These are phyloP conservation scores for Drosophila dunni DNA, from an alignment of 1,140 invertebrate species.

Conservation along the genomic window DNA sequence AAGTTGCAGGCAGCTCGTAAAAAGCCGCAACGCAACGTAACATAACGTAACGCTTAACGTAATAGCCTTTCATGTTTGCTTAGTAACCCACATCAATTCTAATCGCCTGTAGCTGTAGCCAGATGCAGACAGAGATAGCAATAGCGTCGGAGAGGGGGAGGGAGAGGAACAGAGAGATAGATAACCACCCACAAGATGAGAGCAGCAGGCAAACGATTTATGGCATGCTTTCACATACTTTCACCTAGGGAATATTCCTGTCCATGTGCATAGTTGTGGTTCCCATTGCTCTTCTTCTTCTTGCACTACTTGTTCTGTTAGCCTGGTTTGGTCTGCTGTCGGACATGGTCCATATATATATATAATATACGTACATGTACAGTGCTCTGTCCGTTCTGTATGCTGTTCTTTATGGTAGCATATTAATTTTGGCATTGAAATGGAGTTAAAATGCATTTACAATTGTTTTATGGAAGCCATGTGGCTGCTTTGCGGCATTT, in stretches of 20 bases:
- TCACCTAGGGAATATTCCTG: slow-evolving; percentile 80
- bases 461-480: slow-evolving; percentile 69
- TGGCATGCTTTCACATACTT: slow-evolving; percentile 83
- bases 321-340: background rate
- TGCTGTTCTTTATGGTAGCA: slow-evolving; percentile 66
- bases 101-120: slow-evolving; percentile 67
- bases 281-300: slow-evolving; percentile 33
- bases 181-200: slow-evolving; percentile 47
- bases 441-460: slow-evolving; percentile 69
- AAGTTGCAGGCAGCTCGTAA: slow-evolving; percentile 53
- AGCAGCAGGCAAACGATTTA: slow-evolving; percentile 72
- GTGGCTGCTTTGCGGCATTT: slow-evolving; percentile 58
- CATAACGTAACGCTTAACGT: slow-evolving; percentile 79
- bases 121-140: slow-evolving; percentile 8
- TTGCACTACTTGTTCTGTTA: slow-evolving; percentile 5
- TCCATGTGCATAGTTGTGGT: slow-evolving; percentile 61
- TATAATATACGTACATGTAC: slow-evolving; percentile 5
- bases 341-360: slow-evolving; percentile 2
- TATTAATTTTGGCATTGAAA: slow-evolving; percentile 81
- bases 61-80: slow-evolving; percentile 83
- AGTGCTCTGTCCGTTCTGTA: slow-evolving; percentile 3
- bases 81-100: slow-evolving; percentile 83
- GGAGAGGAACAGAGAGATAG: slow-evolving; percentile 1
- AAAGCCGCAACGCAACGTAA: slow-evolving; percentile 60
- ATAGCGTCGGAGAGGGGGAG: background rate